phyloP scores from a whole-genome alignment of 2,113 vertebrate species.

The Chionis minor region DNA sequence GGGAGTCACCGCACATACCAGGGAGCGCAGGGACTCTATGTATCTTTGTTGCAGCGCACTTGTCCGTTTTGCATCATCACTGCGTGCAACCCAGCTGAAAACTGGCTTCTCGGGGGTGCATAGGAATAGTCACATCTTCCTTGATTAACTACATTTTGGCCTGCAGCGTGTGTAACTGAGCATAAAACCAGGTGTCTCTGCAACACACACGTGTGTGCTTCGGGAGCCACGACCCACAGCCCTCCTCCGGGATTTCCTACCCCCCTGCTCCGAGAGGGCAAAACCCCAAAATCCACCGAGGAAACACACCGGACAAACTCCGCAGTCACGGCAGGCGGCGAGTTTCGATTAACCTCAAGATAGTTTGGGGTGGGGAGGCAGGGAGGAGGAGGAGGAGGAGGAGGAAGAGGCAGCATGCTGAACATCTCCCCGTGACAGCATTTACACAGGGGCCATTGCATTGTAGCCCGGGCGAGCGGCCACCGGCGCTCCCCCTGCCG shows the following conservation, averaged over 20 bases:
- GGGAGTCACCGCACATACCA: neutral
- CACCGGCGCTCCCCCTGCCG: neutral
- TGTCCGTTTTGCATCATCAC: conserved; percentile 4
- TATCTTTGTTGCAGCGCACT: neutral
- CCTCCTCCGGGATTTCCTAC: neutral
- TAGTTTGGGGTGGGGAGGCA: neutral
- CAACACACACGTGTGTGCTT: neutral
- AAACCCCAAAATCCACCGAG: neutral
- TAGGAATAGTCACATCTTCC: neutral
- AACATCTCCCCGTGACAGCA: neutral
- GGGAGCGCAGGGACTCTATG: neutral
- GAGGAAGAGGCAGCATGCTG: neutral
- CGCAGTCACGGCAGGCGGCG: neutral
- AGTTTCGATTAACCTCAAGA: neutral
- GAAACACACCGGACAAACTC: neutral
- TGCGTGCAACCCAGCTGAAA: neutral
- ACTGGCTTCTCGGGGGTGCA: neutral
- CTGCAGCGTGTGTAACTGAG: conserved; percentile 17
- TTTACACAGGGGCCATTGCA: neutral
- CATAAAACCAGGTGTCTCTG: neutral
- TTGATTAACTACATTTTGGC: conserved; percentile 29
- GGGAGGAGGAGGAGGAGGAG: neutral
- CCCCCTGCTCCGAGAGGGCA: neutral
- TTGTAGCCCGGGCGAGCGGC: neutral
- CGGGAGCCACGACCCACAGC: neutral